Percentiles rank a stretch among this genome's conserved stretches.
Conservation (phyloP, 2,888 invertebrate species). For the Allacma fusca region DNA sequence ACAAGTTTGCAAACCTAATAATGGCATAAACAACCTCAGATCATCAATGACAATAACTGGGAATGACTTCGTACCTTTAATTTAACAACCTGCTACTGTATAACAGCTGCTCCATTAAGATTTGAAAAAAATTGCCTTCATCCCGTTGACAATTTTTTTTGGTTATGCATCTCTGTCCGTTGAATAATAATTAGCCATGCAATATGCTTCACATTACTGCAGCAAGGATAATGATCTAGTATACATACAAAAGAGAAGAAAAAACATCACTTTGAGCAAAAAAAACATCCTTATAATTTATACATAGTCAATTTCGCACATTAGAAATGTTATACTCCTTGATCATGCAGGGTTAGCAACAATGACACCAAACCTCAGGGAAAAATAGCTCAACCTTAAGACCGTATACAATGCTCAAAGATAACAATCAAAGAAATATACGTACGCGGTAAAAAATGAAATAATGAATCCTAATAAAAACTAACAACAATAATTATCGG, state of each 20-base stretch:
- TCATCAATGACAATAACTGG: neutral
- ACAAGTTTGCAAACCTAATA: neutral
- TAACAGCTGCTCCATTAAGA: neutral
- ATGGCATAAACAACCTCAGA: slow-evolving; percentile 1
- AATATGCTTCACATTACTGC: neutral
- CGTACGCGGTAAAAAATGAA: neutral
- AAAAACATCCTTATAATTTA: neutral
- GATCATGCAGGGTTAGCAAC: slow-evolving; percentile 3
- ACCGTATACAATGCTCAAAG: too few relatives aligned
- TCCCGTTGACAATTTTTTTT: neutral
- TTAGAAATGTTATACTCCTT: neutral
- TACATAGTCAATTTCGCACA: neutral
- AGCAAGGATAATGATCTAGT: neutral
- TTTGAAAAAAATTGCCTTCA: neutral
- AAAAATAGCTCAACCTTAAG: too few relatives aligned
- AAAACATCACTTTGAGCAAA: neutral
- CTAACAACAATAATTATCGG: slow-evolving; percentile 2
- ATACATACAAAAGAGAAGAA: neutral
- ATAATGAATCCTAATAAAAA: slow-evolving; percentile 16
- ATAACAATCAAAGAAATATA: neutral
- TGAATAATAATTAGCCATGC: slow-evolving; percentile 10
- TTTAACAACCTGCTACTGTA: neutral
- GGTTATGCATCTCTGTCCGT: neutral
- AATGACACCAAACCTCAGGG: neutral
- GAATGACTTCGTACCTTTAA: slow-evolving; percentile 7